These are phyloP conservation scores for Malachius bipustulatus DNA, from an alignment of 2,888 invertebrate genomes.

Conservation along the genomic window DNA sequence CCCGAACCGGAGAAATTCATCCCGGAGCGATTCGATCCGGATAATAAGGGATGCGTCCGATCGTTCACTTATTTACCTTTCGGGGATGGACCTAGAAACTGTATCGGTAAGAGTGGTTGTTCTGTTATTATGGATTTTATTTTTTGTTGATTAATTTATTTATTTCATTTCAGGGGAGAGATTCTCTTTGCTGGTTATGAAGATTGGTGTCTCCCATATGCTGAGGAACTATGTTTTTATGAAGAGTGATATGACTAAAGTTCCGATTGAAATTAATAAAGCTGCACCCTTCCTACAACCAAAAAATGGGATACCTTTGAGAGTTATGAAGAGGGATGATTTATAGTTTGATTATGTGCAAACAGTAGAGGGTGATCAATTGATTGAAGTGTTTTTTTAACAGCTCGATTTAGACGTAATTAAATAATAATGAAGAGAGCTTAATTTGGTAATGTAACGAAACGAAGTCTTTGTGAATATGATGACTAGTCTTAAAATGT, in stretches of 20 bases:
- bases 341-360: no score
- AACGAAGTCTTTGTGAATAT: no score
- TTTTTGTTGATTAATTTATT: conserved; percentile 6
- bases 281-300: conserved; percentile 10
- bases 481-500: no score
- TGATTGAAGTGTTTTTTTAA: no score
- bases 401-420: no score
- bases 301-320: no score
- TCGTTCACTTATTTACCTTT: conserved; percentile 28
- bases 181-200: conserved; percentile 28
- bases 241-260: conserved; percentile 9
- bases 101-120: conserved; percentile 34
- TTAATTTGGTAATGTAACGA: no score
- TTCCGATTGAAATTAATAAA: conserved; percentile 10
- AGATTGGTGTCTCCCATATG: conserved; percentile 9
- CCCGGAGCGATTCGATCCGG: conserved; percentile 35
- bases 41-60: conserved; percentile 24
- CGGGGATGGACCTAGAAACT: conserved; percentile 32
- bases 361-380: no score
- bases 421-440: no score
- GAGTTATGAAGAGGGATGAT: no score
- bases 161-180: conserved; percentile 28
- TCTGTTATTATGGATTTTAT: conserved; percentile 3
- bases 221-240: conserved; percentile 9
- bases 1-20: conserved; percentile 36